Conservation (phyloP, 2,888 invertebrate species). For the Hypomecis atomaria region DNA sequence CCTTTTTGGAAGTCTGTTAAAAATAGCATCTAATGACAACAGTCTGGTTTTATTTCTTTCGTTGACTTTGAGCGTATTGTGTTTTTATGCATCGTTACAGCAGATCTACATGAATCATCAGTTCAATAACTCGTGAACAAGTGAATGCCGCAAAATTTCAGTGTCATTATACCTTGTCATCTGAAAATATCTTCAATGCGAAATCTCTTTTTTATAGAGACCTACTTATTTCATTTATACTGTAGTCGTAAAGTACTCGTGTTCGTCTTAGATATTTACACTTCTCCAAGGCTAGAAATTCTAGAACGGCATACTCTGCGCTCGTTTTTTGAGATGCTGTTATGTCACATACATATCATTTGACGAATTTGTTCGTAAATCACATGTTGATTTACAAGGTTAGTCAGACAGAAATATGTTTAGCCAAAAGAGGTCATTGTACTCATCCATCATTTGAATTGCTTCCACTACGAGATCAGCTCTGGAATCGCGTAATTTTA, state of each 20-base stretch:
- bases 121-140: slow-evolving; percentile 12
- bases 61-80: background rate
- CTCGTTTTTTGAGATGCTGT: background rate
- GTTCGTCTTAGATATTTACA: background rate
- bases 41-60: slow-evolving; percentile 14
- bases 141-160: background rate
- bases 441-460: too few relatives aligned
- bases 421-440: too few relatives aligned
- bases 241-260: background rate
- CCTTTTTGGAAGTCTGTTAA: too few relatives aligned
- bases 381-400: background rate
- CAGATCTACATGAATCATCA: slow-evolving; percentile 17
- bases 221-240: slow-evolving; percentile 4
- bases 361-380: background rate
- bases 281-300: background rate
- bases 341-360: background rate
- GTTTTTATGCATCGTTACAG: slow-evolving; percentile 11
- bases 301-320: background rate
- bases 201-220: background rate
- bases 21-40: slow-evolving; percentile 12
- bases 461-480: too few relatives aligned
- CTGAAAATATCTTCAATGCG: background rate
- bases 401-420: too few relatives aligned
- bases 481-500: too few relatives aligned
- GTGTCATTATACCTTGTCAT: background rate